Base-by-base conservation (phyloP, 2,113 vertebrate species). In the Girardinichthys multiradiatus region DNA sequence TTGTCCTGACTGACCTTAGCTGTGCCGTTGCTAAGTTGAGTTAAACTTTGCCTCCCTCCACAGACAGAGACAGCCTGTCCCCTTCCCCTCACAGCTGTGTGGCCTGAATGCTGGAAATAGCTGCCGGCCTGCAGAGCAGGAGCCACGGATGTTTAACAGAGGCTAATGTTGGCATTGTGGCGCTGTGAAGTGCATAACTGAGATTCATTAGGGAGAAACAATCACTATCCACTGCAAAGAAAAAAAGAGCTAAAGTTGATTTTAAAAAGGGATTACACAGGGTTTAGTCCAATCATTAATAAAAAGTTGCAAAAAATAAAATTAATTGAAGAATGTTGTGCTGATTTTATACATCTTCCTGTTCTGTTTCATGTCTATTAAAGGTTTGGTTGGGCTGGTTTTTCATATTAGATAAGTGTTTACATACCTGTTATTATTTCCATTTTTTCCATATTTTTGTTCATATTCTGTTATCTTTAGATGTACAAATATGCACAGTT, bases 51-150 rank as follows among this genome's bases (percentile, higher is more conserved):
- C 81, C 80, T 87, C 74, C 80, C 67, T 85, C 80, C 70, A 74
- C 79, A 85, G 86, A 83, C 64, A 83, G 82, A 82, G 76, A 87
- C 87, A 86, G 80, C 74, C 86, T 89, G 84, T 89, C 81, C 87
- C 76, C 72, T 80, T 78, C 85, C 88, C 84, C 81, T 83, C 87
- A 87, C 91, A 92, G 92, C 91, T 92, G 92, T 87, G 87, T 64
- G 88, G 85, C 86, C 90, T 89, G 85, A 90, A 90, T 87, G 88
- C 89, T 92, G 88, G 85, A 93, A 93, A 94, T 93, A 93, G 89
- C 89, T 80, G 72, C 77, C 30, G 24, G 78, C 87, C 80, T 78
- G 83, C 72, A 57, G 85, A 79, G 82, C 85, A 84, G 84, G 86
- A 92, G 87, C 86, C 90, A 90, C 69, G 83, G 80, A 79, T 86